A percentile compares a stretch with the other conserved stretches of the same genome.
phyloP scores from a whole-genome alignment of 2,113 vertebrate genomes.

The Lanius ludovicianus region DNA sequence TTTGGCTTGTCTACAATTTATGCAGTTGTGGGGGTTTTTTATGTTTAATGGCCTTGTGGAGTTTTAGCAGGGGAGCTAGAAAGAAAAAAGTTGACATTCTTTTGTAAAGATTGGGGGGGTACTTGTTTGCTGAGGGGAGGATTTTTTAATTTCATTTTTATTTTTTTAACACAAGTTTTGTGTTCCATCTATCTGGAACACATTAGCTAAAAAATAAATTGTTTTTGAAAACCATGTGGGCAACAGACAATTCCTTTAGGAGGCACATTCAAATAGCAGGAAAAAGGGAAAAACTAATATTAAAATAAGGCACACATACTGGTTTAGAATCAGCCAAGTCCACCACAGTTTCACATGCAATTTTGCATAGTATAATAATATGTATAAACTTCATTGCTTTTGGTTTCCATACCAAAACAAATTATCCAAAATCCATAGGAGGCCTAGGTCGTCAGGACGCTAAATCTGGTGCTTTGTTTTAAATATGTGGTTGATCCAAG shows the following conservation, averaged over 20 bases:
- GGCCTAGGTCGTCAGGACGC: neutral
- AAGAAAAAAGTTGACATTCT: neutral
- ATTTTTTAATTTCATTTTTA: slow-evolving; percentile 1
- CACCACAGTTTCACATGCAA: neutral
- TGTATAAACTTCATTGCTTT: neutral
- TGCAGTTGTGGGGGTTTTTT: neutral
- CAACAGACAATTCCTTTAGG: neutral
- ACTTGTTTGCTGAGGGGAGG: neutral
- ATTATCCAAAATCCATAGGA: neutral
- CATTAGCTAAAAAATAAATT: slow-evolving; percentile 76
- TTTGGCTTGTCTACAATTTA: slow-evolving; percentile 3
- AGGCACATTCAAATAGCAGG: neutral
- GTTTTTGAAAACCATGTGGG: slow-evolving; percentile 74
- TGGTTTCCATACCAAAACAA: neutral
- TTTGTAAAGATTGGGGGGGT: neutral
- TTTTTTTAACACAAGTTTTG: neutral
- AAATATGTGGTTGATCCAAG: neutral
- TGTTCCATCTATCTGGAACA: slow-evolving; percentile 76
- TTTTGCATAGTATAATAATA: neutral
- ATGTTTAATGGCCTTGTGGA: neutral
- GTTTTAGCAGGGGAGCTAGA: neutral
- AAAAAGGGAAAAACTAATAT: neutral
- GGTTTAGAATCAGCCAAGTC: neutral
- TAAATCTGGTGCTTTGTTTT: neutral
- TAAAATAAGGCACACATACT: neutral